Base-by-base conservation (phyloP, 2,888 invertebrate species). In the Chorisops tibialis region DNA sequence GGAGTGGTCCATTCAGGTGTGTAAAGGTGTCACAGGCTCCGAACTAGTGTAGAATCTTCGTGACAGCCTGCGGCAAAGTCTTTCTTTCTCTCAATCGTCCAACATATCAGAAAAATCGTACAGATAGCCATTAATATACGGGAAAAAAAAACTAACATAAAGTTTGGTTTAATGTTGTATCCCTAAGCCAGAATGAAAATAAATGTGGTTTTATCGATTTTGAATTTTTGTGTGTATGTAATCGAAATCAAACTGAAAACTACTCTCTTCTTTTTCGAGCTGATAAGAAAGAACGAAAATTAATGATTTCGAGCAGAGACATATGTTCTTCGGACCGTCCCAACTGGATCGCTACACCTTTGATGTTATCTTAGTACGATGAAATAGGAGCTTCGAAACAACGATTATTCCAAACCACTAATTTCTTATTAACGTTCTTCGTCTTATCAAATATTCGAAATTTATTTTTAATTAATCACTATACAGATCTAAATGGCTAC, bases 221-320 rank as follows among this genome's bases (percentile, higher is more conserved):
- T 35, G 45, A 45, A 56, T 56, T 56, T 43, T 35, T 56, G 30
- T 18, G 45, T 56, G 35, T 43, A 56, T 38, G 22, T 35, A 16
- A 45, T 16, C 16, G 16, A 16, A 19, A 39, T n/a, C 6, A 9
- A 43, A 45, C 12, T 39, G 45, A 45, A 21, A 21, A 30, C 56
- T 45, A 56, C 45, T 45, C 11, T 56, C 22, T 21, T 18, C 19
- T 12, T 12, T 43, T 56, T 19, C 3, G 30, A 30, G 43, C 49
- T 41, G 22, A 59, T 59, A 59, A 51, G 47, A 61, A 64, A 30
- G 52, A 30, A 61, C 22, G 35, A 52, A 61, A 61, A 64, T 64
- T 64, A 64, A 64, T 64, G 61, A 64, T 61, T 61, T 54, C 47
- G 19, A 35, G 22, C 18, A 37, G 47, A 39, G 64, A 64, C 64